Conservation (phyloP, 2,113 vertebrate genomes). For the Mus musculus region GRCm39 chrX:74878001-74878500, state of each 20-base stretch:
- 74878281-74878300: background rate
- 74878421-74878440: background rate
- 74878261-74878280: background rate
- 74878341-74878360: background rate
- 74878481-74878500: background rate
- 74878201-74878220: slow-evolving; percentile 3
- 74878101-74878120: slow-evolving; percentile 47
- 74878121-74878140: slow-evolving; percentile 8
- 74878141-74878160: slow-evolving; percentile 44
- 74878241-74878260: background rate
- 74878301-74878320: background rate
- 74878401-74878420: slow-evolving; percentile 35
- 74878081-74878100: slow-evolving; percentile 29
- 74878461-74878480: background rate
- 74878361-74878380: background rate
- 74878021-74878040: slow-evolving; percentile 54
- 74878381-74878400: slow-evolving; percentile 36
- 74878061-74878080: background rate
- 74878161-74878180: background rate
- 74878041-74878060: slow-evolving; percentile 41
- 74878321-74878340: background rate
- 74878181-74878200: background rate
- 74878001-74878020: slow-evolving; percentile 51
- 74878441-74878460: background rate
- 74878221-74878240: background rate